Percentiles rank a stretch among this genome's conserved stretches.
Conservation (phyloP, 1,140 invertebrate species). For the Tigriopus japonicus region DNA sequence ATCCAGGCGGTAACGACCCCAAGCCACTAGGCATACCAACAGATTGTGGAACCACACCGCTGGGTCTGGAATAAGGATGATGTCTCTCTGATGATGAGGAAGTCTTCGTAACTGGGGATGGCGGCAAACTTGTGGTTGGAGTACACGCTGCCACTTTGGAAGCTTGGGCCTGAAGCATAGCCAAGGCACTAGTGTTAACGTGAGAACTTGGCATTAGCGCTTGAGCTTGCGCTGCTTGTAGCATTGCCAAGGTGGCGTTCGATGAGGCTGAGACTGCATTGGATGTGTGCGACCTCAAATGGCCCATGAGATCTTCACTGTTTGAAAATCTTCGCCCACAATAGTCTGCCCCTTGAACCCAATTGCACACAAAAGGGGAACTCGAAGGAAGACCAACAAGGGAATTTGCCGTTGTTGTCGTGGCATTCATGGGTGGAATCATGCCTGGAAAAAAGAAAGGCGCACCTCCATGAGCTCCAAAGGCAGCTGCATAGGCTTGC, state of each 20-base stretch:
- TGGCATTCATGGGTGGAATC: conserved; percentile 17
- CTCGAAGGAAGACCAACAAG: conserved; percentile 20
- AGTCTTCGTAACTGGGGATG: not conserved
- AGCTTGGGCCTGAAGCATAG: conserved; percentile 13
- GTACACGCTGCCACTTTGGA: not conserved
- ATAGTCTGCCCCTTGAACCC: conserved; percentile 63
- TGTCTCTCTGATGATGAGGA: not conserved
- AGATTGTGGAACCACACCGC: no score
- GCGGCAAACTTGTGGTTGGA: no score
- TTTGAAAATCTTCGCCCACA: conserved; percentile 84
- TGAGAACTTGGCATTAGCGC: not conserved
- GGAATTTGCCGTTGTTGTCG: conserved; percentile 21
- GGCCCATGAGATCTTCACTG: conserved; percentile 82
- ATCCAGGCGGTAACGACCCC: no score
- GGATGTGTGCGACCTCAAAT: conserved; percentile 76
- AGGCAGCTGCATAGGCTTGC: not conserved
- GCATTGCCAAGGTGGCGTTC: not conserved
- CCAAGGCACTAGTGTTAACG: not conserved
- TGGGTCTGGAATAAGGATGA: no score
- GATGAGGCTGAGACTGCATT: conserved; percentile 25
- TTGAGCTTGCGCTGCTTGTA: conserved; percentile 1
- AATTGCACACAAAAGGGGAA: conserved; percentile 78
- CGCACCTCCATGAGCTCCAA: not conserved
- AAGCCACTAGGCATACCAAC: no score
- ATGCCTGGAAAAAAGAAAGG: not conserved